phyloP scores from a whole-genome alignment of 2,113 vertebrate genomes.

The Syngnathoides biaculeatus region DNA sequence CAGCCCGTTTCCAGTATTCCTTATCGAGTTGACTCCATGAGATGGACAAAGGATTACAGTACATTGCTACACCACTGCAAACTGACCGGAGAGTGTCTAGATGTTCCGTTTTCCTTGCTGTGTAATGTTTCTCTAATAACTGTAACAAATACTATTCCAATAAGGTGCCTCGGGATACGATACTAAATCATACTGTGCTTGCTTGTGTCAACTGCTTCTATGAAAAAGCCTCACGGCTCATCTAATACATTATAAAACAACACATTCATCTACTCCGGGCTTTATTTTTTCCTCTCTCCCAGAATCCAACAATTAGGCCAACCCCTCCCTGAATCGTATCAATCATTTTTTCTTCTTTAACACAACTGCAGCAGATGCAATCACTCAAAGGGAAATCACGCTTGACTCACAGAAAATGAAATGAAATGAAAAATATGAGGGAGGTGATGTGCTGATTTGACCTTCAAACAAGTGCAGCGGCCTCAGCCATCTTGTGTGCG shows the following conservation, averaged over 20 bases:
- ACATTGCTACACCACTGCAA: not conserved
- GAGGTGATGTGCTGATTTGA: not conserved
- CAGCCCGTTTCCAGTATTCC: not conserved
- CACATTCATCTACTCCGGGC: not conserved
- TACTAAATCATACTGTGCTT: slow-evolving; percentile 2
- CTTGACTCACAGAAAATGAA: not conserved
- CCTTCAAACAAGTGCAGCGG: not conserved
- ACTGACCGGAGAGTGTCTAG: not conserved
- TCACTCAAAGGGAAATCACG: not conserved
- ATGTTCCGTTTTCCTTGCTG: not conserved
- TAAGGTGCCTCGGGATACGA: not conserved
- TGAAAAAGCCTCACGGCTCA: not conserved
- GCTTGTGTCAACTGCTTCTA: not conserved
- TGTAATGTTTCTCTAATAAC: not conserved
- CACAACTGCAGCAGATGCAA: not conserved
- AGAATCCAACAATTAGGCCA: not conserved
- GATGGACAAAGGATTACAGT: not conserved
- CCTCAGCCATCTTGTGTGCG: not conserved
- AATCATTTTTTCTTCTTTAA: not conserved
- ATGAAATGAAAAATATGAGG: not conserved
- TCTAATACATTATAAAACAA: not conserved
- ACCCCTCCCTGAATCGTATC: not conserved
- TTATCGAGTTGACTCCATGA: not conserved
- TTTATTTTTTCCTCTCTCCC: not conserved
- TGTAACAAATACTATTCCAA: not conserved